Evolutionary conservation across 2,888 invertebrate species (phyloP), one percentile per base, ranked within the genome.

Genomic region (Capitulum mitella): DNA sequence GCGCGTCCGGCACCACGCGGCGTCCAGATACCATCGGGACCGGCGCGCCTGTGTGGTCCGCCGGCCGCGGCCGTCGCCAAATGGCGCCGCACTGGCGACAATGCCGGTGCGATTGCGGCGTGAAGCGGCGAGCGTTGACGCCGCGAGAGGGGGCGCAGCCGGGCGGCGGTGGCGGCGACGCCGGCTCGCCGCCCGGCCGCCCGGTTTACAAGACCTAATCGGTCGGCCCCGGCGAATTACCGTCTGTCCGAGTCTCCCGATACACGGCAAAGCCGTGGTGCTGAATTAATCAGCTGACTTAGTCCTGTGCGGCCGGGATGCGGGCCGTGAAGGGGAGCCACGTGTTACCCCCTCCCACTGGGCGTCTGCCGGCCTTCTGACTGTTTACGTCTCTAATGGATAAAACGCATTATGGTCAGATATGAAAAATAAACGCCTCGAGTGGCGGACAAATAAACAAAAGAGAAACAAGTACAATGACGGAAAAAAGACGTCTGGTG

Each of bases 401-500:
- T 70, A 37, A 37, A 37, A 70, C 70, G 70, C 70, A 70, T 70
- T 70, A 70, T 70, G 70, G 70, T 37, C 70, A 70, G 22, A 32
- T 37, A 32, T 70, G 70, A 22, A 10, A 70, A 70, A 70, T 70
- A 70, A 32, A 70, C 70, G 12, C 22, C 37, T 3, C 29, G 22
- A 26, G 37, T 19, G 14, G 34, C 6, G 6, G 14, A 37, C 70
- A 70, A 70, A 70, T 70, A 70, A 70, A 70, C 70, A 70, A 32
- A 70, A 19, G 19, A 14, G 70, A 37, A 70, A 26, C 70, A 26
- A 19, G 70, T 34, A 8, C n/a, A n/a, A 54, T n/a, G 54, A n/a
- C 54, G 26, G 54, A 54, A 54, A n/a, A 54, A 54, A 54, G 54
- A n/a, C n/a, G 54, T 5, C 54, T n/a, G 26, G 54, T 22, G 26